A percentile compares a stretch with the other conserved stretches of the same genome.
These are phyloP conservation scores for Drosophila nr. perissopoda DNA, from an alignment of 2,888 invertebrate genomes.

Conservation along the genomic window DNA sequence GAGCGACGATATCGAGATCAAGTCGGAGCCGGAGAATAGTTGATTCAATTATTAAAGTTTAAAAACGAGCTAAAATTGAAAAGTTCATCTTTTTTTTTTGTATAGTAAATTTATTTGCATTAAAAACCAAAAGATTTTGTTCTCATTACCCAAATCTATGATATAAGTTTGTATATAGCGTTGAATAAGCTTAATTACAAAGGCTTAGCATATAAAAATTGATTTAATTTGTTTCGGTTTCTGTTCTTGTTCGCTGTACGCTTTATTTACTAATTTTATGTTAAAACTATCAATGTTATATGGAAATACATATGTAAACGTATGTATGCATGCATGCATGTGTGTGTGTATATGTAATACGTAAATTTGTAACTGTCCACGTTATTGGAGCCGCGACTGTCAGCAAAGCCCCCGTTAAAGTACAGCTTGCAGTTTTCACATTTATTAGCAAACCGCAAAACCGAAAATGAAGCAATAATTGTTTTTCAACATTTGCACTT, in stretches of 20 bases:
- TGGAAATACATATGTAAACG: slow-evolving; percentile 22
- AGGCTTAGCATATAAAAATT: slow-evolving; percentile 66
- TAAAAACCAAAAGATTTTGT: slow-evolving; percentile 64
- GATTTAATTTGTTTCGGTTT: slow-evolving; percentile 53
- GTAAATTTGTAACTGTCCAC: slow-evolving; percentile 30
- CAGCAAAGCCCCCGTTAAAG: slow-evolving; percentile 21
- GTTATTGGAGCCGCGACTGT: slow-evolving; percentile 39
- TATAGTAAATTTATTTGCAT: slow-evolving; percentile 68
- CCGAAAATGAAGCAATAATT: slow-evolving; percentile 53
- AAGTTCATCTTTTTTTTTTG: neutral
- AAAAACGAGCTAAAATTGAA: neutral
- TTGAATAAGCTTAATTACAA: slow-evolving; percentile 57
- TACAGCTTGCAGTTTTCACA: slow-evolving; percentile 46
- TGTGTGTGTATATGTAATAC: slow-evolving; percentile 28
- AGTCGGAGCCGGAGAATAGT: slow-evolving; percentile 18
- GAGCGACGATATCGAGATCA: slow-evolving; percentile 13
- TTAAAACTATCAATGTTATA: slow-evolving; percentile 40
- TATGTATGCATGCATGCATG: slow-evolving; percentile 15
- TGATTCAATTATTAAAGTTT: neutral
- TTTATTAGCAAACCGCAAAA: slow-evolving; percentile 14
- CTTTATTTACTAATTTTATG: slow-evolving; percentile 58
- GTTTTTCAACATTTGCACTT: slow-evolving; percentile 53
- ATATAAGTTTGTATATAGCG: slow-evolving; percentile 41
- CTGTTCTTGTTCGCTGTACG: slow-evolving; percentile 32
- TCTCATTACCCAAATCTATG: slow-evolving; percentile 53